Evolutionary conservation across 2,113 vertebrate genomes (phyloP).

Genomic region (Mola mola): DNA sequence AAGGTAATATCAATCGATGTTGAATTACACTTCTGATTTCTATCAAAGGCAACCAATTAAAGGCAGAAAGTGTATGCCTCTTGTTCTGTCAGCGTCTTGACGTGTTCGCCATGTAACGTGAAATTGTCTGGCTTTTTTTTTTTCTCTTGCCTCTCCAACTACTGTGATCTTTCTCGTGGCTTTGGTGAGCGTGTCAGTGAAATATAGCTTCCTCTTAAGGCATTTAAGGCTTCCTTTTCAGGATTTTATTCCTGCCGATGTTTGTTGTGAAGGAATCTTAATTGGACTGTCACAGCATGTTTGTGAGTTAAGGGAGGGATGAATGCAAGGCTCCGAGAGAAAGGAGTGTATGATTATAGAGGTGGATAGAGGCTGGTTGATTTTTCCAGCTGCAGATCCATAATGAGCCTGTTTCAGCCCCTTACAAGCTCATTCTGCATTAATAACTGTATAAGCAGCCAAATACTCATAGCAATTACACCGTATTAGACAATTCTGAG

Average conservation of each 20-base stretch:
- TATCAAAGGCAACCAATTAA: slow-evolving; percentile 71
- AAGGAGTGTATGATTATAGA: slow-evolving; percentile 6
- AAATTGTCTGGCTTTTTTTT: slow-evolving; percentile 32
- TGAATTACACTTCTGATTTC: slow-evolving; percentile 68
- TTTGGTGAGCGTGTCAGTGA: slow-evolving; percentile 36
- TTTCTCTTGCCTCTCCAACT: neutral
- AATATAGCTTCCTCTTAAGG: slow-evolving; percentile 39
- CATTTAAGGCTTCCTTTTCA: no score
- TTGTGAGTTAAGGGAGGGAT: neutral
- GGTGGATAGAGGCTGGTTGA: slow-evolving; percentile 1
- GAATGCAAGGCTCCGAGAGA: neutral
- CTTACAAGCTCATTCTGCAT: neutral
- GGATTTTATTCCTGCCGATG: slow-evolving; percentile 34
- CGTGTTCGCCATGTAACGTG: slow-evolving; percentile 58
- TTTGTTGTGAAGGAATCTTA: slow-evolving; percentile 57
- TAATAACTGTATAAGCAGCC: neutral
- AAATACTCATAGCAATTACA: neutral
- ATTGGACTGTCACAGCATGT: slow-evolving; percentile 42
- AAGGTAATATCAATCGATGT: slow-evolving; percentile 74
- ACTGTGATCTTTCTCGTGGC: neutral
- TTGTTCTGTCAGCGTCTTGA: slow-evolving; percentile 41
- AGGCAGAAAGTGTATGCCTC: slow-evolving; percentile 30
- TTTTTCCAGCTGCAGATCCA: slow-evolving; percentile 4
- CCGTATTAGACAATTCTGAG: neutral
- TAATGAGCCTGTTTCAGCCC: neutral